phyloP scores from a whole-genome alignment of 1,140 invertebrate species.

The Leptinotarsa texana region DNA sequence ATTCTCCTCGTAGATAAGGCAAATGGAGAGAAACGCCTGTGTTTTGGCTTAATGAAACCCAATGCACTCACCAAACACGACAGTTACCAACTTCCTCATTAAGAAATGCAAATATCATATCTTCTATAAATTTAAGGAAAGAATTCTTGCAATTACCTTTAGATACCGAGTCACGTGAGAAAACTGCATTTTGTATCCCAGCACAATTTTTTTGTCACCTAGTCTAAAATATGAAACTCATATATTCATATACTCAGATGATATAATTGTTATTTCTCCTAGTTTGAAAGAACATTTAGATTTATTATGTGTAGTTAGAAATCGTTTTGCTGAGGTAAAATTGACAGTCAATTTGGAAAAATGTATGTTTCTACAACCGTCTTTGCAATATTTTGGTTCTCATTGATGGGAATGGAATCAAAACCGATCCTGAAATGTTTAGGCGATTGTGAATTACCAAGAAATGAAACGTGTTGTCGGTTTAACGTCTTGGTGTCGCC shows the following conservation, averaged over 20 bases:
- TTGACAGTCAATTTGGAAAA: not conserved
- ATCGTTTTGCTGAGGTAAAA: not conserved
- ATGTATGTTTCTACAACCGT: too few relatives aligned
- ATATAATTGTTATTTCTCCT: slow-evolving; percentile 37
- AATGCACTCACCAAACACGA: slow-evolving; percentile 42
- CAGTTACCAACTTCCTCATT: slow-evolving; percentile 34
- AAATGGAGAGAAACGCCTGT: slow-evolving; percentile 37
- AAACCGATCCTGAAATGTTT: not conserved
- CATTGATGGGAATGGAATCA: not conserved
- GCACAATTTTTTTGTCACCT: slow-evolving; percentile 39
- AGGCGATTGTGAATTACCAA: not conserved
- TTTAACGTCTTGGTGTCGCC: slow-evolving; percentile 25
- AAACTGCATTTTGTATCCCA: slow-evolving; percentile 44
- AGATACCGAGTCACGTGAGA: not conserved
- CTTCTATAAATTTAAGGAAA: slow-evolving; percentile 36
- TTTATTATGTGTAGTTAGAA: not conserved
- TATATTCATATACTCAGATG: slow-evolving; percentile 48
- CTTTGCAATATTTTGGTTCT: slow-evolving; percentile 20
- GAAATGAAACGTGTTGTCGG: slow-evolving; percentile 16
- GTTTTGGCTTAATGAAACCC: slow-evolving; percentile 42
- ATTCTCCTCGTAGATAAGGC: slow-evolving; percentile 18
- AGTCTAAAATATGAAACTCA: slow-evolving; percentile 31
- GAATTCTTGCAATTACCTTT: too few relatives aligned
- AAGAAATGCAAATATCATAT: slow-evolving; percentile 35
- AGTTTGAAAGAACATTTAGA: slow-evolving; percentile 31